These are phyloP conservation scores for Sebastes kiyomatsui DNA, from an alignment of 2,797 vertebrate genomes.

Conservation along the genomic window DNA sequence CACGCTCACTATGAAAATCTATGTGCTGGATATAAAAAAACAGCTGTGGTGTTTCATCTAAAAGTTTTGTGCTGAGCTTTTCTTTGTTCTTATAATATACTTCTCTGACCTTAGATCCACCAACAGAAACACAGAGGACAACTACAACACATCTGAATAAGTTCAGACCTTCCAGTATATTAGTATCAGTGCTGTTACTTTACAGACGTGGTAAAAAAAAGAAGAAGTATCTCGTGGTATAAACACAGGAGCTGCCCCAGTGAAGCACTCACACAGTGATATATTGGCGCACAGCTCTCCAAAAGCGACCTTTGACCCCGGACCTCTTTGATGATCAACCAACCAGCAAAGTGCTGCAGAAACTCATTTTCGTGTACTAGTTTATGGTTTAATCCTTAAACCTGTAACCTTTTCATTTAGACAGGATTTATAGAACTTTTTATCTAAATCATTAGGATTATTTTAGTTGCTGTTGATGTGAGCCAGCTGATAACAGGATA, in stretches of 20 bases:
- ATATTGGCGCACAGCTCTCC: constrained; percentile 81
- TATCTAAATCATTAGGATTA: not conserved
- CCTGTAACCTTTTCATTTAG: not conserved
- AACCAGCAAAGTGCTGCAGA: constrained; percentile 70
- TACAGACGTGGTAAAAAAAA: not conserved
- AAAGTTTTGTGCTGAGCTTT: not conserved
- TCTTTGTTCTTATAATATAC: not conserved
- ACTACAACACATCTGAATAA: not conserved
- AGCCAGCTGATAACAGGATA: not conserved
- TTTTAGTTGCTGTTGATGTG: not conserved
- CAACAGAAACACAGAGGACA: not conserved
- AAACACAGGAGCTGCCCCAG: not conserved
- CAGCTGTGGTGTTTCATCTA: not conserved
- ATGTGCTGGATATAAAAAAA: not conserved
- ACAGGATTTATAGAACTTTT: not conserved
- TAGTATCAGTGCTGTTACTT: not conserved
- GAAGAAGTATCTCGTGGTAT: not conserved
- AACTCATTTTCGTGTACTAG: constrained; percentile 68
- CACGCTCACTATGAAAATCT: not conserved
- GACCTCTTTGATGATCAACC: constrained; percentile 88
- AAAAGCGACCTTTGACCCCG: constrained; percentile 84
- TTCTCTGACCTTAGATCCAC: not conserved
- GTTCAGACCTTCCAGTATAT: not conserved
- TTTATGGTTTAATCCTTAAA: constrained; percentile 52
- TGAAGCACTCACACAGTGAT: constrained; percentile 69